Evolutionary conservation across 2,888 invertebrate species (phyloP).

Genomic region (Drosophila antonietae): DNA sequence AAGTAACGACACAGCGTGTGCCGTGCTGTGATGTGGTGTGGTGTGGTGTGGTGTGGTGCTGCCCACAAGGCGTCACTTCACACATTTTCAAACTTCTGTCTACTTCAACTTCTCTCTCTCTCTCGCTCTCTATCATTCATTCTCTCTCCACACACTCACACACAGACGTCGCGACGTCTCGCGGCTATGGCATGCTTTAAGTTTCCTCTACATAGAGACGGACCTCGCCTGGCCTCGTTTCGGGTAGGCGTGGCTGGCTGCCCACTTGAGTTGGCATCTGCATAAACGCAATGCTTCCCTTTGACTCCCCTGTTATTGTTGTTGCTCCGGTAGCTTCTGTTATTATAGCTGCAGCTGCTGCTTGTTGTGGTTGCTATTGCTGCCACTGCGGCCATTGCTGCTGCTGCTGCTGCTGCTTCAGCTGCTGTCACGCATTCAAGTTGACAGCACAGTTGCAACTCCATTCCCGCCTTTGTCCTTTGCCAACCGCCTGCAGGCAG

Average conservation of each 20-base stretch:
- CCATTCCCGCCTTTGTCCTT: background rate
- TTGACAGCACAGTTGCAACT: constrained; percentile 38
- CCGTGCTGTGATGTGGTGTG: background rate
- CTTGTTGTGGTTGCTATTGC: constrained; percentile 10
- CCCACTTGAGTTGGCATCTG: constrained; percentile 77
- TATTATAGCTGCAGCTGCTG: constrained; percentile 20
- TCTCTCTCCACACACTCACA: too few species aligned
- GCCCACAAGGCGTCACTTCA: constrained; percentile 38
- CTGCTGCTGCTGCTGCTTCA: constrained; percentile 19
- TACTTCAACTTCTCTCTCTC: background rate
- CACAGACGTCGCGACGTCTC: constrained; percentile 11
- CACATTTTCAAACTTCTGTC: constrained; percentile 36
- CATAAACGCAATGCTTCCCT: constrained; percentile 68
- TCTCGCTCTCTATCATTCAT: background rate
- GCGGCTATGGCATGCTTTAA: constrained; percentile 44
- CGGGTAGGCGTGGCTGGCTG: constrained; percentile 38
- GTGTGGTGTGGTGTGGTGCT: background rate
- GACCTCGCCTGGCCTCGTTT: constrained; percentile 63
- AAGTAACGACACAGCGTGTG: constrained; percentile 74
- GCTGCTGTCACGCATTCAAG: constrained; percentile 54
- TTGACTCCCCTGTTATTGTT: constrained; percentile 35
- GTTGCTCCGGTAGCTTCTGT: constrained; percentile 40
- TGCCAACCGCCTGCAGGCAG: constrained; percentile 29
- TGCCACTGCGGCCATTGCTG: constrained; percentile 5
- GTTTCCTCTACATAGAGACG: constrained; percentile 40